Conservation (phyloP, 2,888 invertebrate species). For the Diachrysia chrysitis region DNA sequence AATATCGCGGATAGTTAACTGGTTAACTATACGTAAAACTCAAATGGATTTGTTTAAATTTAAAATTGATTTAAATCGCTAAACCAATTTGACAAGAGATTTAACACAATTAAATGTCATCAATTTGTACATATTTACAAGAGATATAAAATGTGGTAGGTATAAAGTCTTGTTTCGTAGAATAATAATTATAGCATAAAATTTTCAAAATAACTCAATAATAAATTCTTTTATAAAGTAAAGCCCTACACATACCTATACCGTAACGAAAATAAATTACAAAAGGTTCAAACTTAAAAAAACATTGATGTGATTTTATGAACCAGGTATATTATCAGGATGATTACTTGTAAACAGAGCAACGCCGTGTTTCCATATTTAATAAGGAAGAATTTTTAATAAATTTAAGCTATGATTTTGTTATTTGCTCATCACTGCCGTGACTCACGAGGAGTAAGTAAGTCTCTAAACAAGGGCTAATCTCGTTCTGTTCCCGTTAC, state of each 20-base stretch:
- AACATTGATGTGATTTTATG: conserved; percentile 23
- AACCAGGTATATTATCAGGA: conserved; percentile 28
- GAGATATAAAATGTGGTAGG: too few relatives aligned
- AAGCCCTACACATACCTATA: not conserved
- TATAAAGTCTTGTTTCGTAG: too few relatives aligned
- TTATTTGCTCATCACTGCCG: conserved; percentile 27
- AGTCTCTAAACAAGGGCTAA: conserved; percentile 82
- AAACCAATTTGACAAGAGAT: too few relatives aligned
- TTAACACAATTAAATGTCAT: too few relatives aligned
- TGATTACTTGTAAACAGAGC: conserved; percentile 21
- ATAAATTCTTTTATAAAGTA: too few relatives aligned
- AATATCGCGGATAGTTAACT: not conserved
- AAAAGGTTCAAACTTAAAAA: conserved; percentile 12
- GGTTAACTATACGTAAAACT: not conserved
- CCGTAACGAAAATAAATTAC: not conserved
- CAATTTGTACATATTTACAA: too few relatives aligned
- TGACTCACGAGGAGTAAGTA: conserved; percentile 63
- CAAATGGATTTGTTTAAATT: too few relatives aligned
- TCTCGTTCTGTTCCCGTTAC: conserved; percentile 83
- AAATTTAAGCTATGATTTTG: not conserved
- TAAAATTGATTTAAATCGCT: too few relatives aligned
- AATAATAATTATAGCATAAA: too few relatives aligned
- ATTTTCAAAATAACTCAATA: too few relatives aligned
- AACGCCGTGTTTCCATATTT: conserved; percentile 8
- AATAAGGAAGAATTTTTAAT: conserved; percentile 19